A percentile compares a stretch with the other conserved stretches of the same genome.
These are phyloP conservation scores for Ennomos erosarius DNA, from an alignment of 2,888 invertebrate genomes.

Conservation along the genomic window DNA sequence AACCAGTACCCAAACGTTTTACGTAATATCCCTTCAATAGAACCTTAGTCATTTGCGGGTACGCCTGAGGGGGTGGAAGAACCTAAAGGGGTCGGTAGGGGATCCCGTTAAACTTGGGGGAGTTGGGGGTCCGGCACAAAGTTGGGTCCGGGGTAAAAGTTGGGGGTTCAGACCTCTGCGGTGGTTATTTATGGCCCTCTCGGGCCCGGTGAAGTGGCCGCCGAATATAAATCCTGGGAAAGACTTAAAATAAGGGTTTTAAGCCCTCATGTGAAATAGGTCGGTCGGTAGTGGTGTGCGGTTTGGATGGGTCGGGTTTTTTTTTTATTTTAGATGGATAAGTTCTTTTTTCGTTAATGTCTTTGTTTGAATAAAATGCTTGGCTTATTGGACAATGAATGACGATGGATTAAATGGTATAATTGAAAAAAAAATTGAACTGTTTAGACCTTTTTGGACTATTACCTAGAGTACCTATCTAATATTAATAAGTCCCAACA, in stretches of 20 bases:
- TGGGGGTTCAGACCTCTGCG: constrained; percentile 68
- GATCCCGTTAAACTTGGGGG: constrained; percentile 27
- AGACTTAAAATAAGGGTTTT: constrained; percentile 74
- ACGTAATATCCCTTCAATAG: constrained; percentile 50
- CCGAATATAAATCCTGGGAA: constrained; percentile 81
- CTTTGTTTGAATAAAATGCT: background rate
- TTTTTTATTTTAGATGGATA: constrained; percentile 37
- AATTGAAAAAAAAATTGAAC: too few species aligned
- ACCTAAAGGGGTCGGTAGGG: constrained; percentile 37
- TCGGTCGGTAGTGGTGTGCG: constrained; percentile 41
- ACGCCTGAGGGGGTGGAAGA: constrained; percentile 43
- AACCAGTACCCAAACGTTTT: constrained; percentile 4
- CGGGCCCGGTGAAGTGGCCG: constrained; percentile 80
- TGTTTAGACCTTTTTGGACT: too few species aligned
- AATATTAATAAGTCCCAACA: too few species aligned
- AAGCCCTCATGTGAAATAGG: constrained; percentile 49
- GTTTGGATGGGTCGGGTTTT: constrained; percentile 30
- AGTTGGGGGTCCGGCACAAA: constrained; percentile 34
- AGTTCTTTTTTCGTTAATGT: constrained; percentile 19
- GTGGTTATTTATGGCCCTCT: constrained; percentile 82
- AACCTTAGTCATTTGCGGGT: constrained; percentile 81
- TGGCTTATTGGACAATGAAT: too few species aligned
- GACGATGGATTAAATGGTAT: too few species aligned
- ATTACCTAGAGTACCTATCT: too few species aligned
- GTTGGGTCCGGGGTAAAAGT: constrained; percentile 52